These are phyloP conservation scores for Chiloscyllium plagiosum DNA, from an alignment of 2,113 vertebrate species.

Conservation along the genomic window DNA sequence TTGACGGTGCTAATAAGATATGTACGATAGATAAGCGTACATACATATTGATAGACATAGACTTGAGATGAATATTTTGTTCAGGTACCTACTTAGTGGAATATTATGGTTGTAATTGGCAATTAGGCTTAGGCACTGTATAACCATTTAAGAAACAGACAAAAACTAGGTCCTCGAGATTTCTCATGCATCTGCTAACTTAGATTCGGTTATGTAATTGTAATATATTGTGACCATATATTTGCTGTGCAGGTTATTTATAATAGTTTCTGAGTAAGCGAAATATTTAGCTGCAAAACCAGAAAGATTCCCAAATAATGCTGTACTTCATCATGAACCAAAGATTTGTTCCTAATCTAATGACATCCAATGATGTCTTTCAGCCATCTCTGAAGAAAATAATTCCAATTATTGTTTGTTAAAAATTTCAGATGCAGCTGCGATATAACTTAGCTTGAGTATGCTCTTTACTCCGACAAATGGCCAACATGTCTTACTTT, in stretches of 20 bases:
- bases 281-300: neutral
- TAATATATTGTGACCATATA: neutral
- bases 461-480: neutral
- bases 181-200: neutral
- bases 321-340: neutral
- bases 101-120: neutral
- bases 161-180: neutral
- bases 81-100: neutral
- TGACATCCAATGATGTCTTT: neutral
- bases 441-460: neutral
- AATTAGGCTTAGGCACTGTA: neutral
- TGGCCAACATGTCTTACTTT: no score
- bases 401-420: neutral
- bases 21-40: neutral
- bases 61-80: conserved; percentile 3
- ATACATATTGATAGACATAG: neutral
- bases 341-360: neutral
- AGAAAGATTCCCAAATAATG: neutral
- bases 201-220: neutral
- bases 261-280: neutral
- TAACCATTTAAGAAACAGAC: neutral
- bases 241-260: neutral
- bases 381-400: neutral
- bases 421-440: neutral
- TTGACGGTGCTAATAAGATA: neutral